A percentile compares a stretch with the other conserved stretches of the same genome.
Conservation (phyloP, 2,888 invertebrate species). For the Altica lythri region DNA sequence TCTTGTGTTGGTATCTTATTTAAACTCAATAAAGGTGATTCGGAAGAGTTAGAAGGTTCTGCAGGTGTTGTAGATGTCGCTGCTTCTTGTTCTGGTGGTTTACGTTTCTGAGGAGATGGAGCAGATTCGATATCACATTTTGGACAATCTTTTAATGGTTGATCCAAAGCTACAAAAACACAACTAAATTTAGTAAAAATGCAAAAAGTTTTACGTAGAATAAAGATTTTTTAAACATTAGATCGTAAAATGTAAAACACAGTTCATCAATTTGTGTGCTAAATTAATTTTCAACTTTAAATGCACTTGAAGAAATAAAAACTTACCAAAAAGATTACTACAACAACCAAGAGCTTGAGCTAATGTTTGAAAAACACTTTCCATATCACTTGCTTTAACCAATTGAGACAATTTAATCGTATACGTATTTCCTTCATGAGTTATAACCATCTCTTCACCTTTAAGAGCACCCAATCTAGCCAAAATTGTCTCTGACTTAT, state of each 20-base stretch:
- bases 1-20: conserved; percentile 70
- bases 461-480: conserved; percentile 43
- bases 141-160: conserved; percentile 46
- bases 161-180: conserved; percentile 46
- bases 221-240: no score
- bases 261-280: not conserved
- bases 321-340: conserved; percentile 61
- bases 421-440: conserved; percentile 58
- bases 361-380: conserved; percentile 61
- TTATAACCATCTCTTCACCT: conserved; percentile 54
- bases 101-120: conserved; percentile 54
- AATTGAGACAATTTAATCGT: conserved; percentile 63
- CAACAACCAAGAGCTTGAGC: conserved; percentile 63
- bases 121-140: conserved; percentile 48
- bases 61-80: conserved; percentile 70
- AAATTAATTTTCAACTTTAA: not conserved
- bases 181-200: not conserved
- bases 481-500: conserved; percentile 52
- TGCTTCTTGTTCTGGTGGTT: conserved; percentile 64
- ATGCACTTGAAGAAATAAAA: conserved; percentile 6
- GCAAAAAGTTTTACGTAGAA: no score
- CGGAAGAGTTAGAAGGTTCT: conserved; percentile 54
- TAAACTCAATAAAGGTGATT: conserved; percentile 48
- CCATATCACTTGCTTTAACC: conserved; percentile 55
- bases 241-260: not conserved